Conservation (phyloP, 2,113 vertebrate genomes). For the Bubalus kerabau region DNA sequence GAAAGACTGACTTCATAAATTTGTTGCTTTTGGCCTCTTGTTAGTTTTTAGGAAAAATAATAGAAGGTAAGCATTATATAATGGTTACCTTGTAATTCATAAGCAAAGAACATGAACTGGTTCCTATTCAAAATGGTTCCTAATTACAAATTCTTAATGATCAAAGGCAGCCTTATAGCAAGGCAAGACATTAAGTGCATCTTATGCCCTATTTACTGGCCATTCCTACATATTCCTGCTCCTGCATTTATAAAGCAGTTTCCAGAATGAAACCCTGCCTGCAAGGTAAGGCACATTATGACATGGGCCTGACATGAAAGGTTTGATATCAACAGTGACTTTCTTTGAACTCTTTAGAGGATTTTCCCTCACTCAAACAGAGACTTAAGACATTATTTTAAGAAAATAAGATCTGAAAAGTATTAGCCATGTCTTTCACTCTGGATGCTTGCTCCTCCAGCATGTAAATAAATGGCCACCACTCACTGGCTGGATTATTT, state of each 20-base stretch:
- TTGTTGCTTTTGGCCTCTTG: not conserved
- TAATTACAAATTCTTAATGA: constrained; percentile 23
- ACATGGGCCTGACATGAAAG: not conserved
- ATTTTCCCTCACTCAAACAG: not conserved
- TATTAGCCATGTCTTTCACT: not conserved
- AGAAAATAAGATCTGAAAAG: constrained; percentile 23
- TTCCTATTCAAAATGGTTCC: not conserved
- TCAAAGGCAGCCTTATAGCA: not conserved
- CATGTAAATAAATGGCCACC: not conserved
- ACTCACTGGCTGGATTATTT: not conserved
- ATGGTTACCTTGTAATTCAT: not conserved
- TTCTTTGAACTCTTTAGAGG: not conserved
- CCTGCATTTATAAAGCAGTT: not conserved
- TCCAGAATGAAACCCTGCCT: not conserved
- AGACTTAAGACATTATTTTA: not conserved
- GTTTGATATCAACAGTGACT: not conserved
- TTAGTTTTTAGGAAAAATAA: not conserved
- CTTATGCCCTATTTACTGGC: not conserved
- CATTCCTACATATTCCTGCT: accelerated
- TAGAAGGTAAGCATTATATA: not conserved
- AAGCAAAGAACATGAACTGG: not conserved
- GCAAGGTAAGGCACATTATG: not conserved
- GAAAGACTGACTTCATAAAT: not conserved
- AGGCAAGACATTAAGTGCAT: not conserved
- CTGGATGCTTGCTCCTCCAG: not conserved